A percentile compares a stretch with the other conserved stretches of the same genome.
These are phyloP conservation scores for Xestia rhomboidea DNA, from an alignment of 2,888 invertebrate genomes.

Conservation along the genomic window DNA sequence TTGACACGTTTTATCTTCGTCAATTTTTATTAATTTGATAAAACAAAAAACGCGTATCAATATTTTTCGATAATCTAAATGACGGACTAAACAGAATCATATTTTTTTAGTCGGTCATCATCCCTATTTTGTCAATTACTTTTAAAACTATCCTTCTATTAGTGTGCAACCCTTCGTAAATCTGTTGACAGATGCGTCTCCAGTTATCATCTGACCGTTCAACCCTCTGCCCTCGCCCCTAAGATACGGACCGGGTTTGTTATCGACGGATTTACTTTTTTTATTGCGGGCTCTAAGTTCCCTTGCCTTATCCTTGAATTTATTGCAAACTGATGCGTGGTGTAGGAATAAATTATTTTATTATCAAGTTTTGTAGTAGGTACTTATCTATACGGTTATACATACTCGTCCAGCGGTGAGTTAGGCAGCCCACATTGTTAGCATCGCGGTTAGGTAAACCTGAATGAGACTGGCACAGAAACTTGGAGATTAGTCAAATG, in stretches of 20 bases:
- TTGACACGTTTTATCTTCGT: no score
- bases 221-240: slow-evolving; percentile 63
- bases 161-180: slow-evolving; percentile 68
- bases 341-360: slow-evolving; percentile 49
- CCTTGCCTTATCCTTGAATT: slow-evolving; percentile 62
- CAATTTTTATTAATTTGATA: no score
- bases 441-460: not conserved
- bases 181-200: slow-evolving; percentile 72
- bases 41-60: no score
- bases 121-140: slow-evolving; percentile 9
- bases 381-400: not conserved
- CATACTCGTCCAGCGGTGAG: not conserved
- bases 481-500: no score
- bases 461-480: not conserved
- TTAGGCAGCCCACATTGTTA: not conserved
- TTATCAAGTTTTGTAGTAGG: slow-evolving; percentile 19
- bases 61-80: no score
- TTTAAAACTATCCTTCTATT: slow-evolving; percentile 43
- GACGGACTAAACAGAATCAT: no score
- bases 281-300: slow-evolving; percentile 61
- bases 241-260: slow-evolving; percentile 59
- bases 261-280: slow-evolving; percentile 70
- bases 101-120: no score
- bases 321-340: slow-evolving; percentile 54
- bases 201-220: slow-evolving; percentile 74